A percentile compares a stretch with the other conserved stretches of the same genome.
These are phyloP conservation scores for Catalaphyllia jardinei DNA, from an alignment of 64 coral and sea anemone species.

Conservation along the genomic window DNA sequence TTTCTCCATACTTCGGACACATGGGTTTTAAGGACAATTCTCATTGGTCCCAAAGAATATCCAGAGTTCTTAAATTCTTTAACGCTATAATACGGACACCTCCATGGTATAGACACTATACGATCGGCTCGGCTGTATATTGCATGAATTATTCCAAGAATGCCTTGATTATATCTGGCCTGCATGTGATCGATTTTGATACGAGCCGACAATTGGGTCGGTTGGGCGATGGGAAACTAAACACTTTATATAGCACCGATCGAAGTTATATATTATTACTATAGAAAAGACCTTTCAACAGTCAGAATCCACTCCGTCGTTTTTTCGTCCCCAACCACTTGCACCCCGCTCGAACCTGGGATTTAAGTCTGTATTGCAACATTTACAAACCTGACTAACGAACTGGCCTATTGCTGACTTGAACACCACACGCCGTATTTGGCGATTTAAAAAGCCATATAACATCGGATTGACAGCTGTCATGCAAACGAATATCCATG, in stretches of 20 bases:
- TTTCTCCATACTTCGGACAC: too few species aligned
- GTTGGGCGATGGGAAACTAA: too few species aligned
- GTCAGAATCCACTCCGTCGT: background rate
- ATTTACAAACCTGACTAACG: background rate
- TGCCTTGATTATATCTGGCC: too few species aligned
- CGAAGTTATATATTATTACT: background rate
- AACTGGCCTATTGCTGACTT: constrained; percentile 31
- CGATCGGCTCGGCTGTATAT: too few species aligned
- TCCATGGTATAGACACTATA: too few species aligned
- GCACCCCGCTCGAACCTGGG: background rate
- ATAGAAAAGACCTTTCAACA: background rate
- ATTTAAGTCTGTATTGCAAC: background rate
- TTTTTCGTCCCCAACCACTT: background rate
- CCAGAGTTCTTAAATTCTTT: too few species aligned
- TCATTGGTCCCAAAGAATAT: too few species aligned
- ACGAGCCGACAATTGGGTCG: too few species aligned
- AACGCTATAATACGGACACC: too few species aligned
- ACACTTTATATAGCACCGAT: background rate
- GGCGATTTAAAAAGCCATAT: constrained; percentile 85
- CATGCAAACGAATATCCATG: constrained; percentile 61
- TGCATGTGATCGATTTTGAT: too few species aligned
- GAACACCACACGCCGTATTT: constrained; percentile 60
- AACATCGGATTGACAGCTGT: constrained; percentile 72
- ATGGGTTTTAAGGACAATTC: too few species aligned
- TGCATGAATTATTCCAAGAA: too few species aligned